These are phyloP conservation scores for Vultur gryphus DNA, from an alignment of 2,797 vertebrate genomes.

Conservation along the genomic window DNA sequence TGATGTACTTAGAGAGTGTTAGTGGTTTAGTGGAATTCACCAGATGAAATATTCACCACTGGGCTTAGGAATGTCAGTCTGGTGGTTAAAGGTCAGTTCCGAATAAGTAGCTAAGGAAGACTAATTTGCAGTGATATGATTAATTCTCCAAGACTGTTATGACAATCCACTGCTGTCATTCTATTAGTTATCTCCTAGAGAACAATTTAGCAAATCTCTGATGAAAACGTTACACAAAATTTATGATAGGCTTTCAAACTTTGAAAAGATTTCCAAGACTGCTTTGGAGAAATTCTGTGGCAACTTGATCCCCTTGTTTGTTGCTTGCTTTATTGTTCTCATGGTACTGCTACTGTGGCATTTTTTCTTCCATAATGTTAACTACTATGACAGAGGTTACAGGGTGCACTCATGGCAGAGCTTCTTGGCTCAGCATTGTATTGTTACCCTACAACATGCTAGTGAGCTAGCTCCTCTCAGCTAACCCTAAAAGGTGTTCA, in stretches of 20 bases:
- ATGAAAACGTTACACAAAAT: neutral
- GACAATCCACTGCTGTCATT: neutral
- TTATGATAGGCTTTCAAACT: neutral
- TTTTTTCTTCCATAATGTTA: neutral
- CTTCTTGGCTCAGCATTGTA: neutral
- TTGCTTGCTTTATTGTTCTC: neutral
- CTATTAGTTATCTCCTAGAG: neutral
- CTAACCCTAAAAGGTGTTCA: neutral
- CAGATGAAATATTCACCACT: neutral
- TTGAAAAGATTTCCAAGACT: neutral
- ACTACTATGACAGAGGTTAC: neutral
- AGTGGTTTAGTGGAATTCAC: neutral
- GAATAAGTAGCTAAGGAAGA: neutral
- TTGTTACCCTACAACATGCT: neutral
- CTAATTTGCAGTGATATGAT: neutral
- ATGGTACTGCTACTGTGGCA: neutral
- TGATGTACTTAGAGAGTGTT: neutral
- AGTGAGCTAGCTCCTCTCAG: neutral
- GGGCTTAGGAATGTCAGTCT: neutral
- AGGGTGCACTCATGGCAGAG: neutral
- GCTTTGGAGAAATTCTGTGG: neutral
- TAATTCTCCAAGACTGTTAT: neutral
- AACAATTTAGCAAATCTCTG: neutral
- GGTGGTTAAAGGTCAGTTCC: neutral
- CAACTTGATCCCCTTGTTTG: neutral